Base-by-base conservation (phyloP, 2,888 invertebrate species). In the Tenthredo notha region DNA sequence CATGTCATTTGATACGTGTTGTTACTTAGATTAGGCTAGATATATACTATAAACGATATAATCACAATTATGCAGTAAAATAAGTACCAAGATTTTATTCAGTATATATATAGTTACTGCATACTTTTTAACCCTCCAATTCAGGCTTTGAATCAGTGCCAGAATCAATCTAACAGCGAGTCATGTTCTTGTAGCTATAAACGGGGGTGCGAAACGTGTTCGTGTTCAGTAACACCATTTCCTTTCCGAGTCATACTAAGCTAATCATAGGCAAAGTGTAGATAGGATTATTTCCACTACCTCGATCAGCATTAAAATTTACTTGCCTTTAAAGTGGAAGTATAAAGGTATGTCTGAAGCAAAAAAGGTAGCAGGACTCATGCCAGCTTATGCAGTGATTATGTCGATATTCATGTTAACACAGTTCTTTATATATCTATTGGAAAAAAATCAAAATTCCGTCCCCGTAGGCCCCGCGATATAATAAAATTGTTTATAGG, bases 121-220 rank as follows among this genome's bases (percentile, higher is more conserved):
- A 33, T 29, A 29, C 18, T 54, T 78, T 78, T 40, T 12, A 58
- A 33, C 37, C 37, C 21, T 18, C 21, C 6, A 4, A 58, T 61
- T 61, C 78, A 6, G 37, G 21, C 10, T 78, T 61, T 78, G 78
- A 78, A 61, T 61, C 78, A 21, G 21, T 78, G 78, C 78, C 78
- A 78, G 58, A 78, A 78, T 78, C 78, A 58, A 78, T 78, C 61
- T 78, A 61, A 37, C 37, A 15, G n/a, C 61, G 7, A 29, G 50
- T 21, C 75, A 18, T 75, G 33, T 75, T 29, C 18, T 18, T 9
- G n/a, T 50, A 50, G 43, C 75, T 75, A 75, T 54, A 75, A 75
- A 43, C 12, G 40, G 40, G 43, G 43, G n/a, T 74, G 74, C 74
- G 33, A 77, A 77, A 77, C 77, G 77, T 77, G 77, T 77, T 77